These are phyloP conservation scores for Pammene fasciana DNA, from an alignment of 2,888 invertebrate genomes.

Conservation along the genomic window DNA sequence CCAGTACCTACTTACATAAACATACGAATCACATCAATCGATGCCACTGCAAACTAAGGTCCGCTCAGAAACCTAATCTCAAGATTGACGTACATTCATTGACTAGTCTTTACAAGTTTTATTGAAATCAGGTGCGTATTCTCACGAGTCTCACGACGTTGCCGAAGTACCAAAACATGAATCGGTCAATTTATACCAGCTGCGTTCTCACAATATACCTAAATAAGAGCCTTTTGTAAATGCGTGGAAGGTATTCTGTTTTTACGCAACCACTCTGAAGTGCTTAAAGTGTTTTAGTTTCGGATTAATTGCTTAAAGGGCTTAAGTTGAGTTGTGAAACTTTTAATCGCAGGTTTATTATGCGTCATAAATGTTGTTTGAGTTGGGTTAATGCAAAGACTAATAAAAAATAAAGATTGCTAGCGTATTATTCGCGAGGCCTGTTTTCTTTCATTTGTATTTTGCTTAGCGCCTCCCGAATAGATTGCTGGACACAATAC, in stretches of 20 bases:
- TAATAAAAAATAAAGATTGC: not conserved
- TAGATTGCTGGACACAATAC: no score
- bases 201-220: not conserved
- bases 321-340: slow-evolving; percentile 43
- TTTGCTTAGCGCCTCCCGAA: no score
- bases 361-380: slow-evolving; percentile 37
- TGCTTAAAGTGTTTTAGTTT: slow-evolving; percentile 47
- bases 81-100: no score
- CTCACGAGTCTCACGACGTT: no score
- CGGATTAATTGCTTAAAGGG: slow-evolving; percentile 49
- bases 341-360: slow-evolving; percentile 44
- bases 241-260: slow-evolving; percentile 51
- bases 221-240: not conserved
- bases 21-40: no score
- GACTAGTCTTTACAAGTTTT: no score
- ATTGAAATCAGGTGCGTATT: no score
- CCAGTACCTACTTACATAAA: no score
- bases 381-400: slow-evolving; percentile 29
- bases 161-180: no score
- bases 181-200: not conserved
- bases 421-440: not conserved
- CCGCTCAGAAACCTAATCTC: no score
- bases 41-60: no score
- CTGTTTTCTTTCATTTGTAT: no score
- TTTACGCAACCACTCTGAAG: slow-evolving; percentile 55